These are phyloP conservation scores for Nebria ingens DNA, from an alignment of 1,140 invertebrate species.

Conservation along the genomic window DNA sequence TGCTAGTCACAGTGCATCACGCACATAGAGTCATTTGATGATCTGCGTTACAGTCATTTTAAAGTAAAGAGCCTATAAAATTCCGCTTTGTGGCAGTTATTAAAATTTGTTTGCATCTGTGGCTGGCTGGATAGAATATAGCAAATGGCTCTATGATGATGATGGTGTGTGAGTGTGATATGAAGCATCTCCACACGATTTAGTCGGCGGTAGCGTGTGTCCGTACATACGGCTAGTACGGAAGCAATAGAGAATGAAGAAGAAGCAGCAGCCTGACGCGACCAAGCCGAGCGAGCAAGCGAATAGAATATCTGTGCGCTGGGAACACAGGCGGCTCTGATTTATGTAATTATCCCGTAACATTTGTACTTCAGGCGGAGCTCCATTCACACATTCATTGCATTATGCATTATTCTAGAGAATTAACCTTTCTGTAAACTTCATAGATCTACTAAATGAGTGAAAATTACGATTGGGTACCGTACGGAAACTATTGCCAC, in stretches of 20 bases:
- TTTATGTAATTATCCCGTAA: conserved; percentile 6
- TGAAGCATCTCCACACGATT: neutral
- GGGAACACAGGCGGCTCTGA: neutral
- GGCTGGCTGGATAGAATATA: neutral
- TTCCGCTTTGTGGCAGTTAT: too few relatives aligned
- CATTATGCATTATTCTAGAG: conserved; percentile 7
- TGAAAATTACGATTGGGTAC: neutral
- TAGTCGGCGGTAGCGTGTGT: neutral
- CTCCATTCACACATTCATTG: conserved; percentile 7
- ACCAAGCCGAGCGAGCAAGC: neutral
- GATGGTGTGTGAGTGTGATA: too few relatives aligned
- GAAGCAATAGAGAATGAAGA: neutral
- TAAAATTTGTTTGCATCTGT: neutral
- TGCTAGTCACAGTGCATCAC: too few relatives aligned
- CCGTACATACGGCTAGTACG: neutral
- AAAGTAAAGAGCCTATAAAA: too few relatives aligned
- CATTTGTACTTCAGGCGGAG: neutral
- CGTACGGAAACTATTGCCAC: too few relatives aligned
- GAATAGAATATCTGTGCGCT: neutral
- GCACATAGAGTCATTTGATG: too few relatives aligned
- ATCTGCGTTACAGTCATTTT: too few relatives aligned
- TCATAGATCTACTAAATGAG: neutral
- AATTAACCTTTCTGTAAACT: conserved; percentile 8
- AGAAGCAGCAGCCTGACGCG: neutral
- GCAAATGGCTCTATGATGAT: too few relatives aligned